Evolutionary conservation across 2,888 invertebrate genomes (phyloP), one percentile per base, ranked within the genome.

Genomic region (Dichetophora obliterata): DNA sequence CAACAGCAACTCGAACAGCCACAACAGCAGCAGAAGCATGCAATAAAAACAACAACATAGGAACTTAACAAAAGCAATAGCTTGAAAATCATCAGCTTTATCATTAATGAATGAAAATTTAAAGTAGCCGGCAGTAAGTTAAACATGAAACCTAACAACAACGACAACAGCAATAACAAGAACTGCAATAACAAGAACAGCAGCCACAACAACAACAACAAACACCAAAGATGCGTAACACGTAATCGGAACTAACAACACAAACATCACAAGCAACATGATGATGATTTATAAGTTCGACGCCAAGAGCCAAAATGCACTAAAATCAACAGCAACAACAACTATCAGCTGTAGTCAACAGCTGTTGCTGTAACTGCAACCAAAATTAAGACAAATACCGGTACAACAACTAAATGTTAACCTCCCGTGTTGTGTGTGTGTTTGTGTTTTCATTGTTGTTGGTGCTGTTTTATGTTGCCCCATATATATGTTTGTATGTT

Each of bases 231-330:
- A 34, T 31, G 27, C n/a, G 34, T 31, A 16, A 16, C 31, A 24
- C n/a, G 14, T 54, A 54, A 54, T 22, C 54, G 27, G 27, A 59
- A 59, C 57, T 6, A 22, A 59, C 22, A 59, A 19, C 34, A 61
- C 6, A 22, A 61, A 31, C 65, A 65, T 16, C 65, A 65, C 24
- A 2, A 37, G 19, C 19, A 66, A 37, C 37, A 66, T 66, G 43
- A 5, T n/a, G 22, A 50, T 68, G 68, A 68, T 50, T 68, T 68
- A 68, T 68, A 34, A 68, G 43, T 68, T 68, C 24, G 50, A n/a
- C 27, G 68, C 68, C 68, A 68, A 68, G 50, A 48, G 70, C 34
- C 54, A 16, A 70, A 52, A 52, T 54, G 34, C 54, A 54, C 9
- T 43, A 66, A 24, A 54, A 50, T 52, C 43, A 68, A 27, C 66